A percentile compares a stretch with the other conserved stretches of the same genome.
Evolutionary conservation across 2,888 invertebrate species (phyloP).

Genomic region (Noctua janthe): DNA sequence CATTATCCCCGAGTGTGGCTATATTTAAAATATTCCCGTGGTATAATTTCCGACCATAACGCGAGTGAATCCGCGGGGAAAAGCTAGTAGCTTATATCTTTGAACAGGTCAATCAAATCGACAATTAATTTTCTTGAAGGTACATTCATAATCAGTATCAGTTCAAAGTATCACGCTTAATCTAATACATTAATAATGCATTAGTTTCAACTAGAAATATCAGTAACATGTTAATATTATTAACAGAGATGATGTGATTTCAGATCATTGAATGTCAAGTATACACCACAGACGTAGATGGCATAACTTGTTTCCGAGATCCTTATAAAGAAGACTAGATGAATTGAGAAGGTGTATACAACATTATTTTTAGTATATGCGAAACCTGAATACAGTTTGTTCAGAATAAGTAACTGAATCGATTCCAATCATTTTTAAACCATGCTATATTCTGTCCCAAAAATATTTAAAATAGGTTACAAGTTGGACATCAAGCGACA

Average conservation of each 20-base stretch:
- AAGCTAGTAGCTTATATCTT: neutral
- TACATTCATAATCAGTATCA: neutral
- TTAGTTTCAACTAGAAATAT: conserved; percentile 25
- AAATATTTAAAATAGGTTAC: too few species aligned
- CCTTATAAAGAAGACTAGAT: neutral
- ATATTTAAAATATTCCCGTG: too few species aligned
- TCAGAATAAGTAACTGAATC: too few species aligned
- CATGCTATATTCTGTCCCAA: too few species aligned
- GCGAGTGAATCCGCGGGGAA: too few species aligned
- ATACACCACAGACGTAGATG: neutral
- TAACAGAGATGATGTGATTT: neutral
- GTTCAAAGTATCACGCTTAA: neutral
- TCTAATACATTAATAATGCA: conserved; percentile 21
- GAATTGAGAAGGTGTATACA: too few species aligned
- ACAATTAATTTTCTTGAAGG: neutral
- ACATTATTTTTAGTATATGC: too few species aligned
- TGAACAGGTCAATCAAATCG: neutral
- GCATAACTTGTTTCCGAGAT: conserved; percentile 12
- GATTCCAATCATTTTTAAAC: too few species aligned
- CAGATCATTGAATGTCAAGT: conserved; percentile 24
- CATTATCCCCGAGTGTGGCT: too few species aligned
- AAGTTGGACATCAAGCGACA: too few species aligned
- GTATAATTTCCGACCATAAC: too few species aligned
- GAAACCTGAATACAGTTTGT: too few species aligned
- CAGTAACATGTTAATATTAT: neutral